Conservation (phyloP, 2,113 vertebrate species). For the Gymnobelideus leadbeateri region DNA sequence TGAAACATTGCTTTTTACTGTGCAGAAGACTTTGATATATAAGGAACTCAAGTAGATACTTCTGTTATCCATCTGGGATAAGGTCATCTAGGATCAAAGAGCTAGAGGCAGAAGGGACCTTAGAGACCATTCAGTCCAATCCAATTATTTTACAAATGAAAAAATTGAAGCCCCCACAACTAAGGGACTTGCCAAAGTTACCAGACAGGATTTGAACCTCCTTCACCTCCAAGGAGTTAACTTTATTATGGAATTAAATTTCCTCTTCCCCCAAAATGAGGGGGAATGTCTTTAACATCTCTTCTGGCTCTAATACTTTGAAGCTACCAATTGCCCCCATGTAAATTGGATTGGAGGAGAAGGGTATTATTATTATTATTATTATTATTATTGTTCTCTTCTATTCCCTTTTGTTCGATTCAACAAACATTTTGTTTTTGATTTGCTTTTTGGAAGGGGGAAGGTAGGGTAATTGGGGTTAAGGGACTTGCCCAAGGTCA, state of each 20-base stretch:
- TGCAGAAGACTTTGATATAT: background rate
- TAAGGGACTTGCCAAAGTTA: background rate
- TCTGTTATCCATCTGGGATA: background rate
- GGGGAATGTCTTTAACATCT: background rate
- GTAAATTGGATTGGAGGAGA: background rate
- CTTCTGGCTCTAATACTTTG: background rate
- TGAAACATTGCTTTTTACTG: background rate
- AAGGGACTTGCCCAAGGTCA: too few relatives aligned
- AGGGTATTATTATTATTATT: too few relatives aligned
- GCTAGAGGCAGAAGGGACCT: background rate
- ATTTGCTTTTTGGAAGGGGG: too few relatives aligned
- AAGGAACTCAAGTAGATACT: background rate
- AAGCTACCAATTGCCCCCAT: background rate
- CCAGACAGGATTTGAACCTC: background rate
- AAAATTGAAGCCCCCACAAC: background rate
- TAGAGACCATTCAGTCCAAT: background rate
- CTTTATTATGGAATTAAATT: too few relatives aligned
- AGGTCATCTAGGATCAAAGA: background rate
- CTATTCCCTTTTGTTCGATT: background rate
- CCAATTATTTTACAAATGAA: background rate
- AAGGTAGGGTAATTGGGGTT: too few relatives aligned
- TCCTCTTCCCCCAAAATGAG: background rate
- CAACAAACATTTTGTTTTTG: background rate
- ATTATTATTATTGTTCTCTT: background rate
- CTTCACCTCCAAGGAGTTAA: background rate